A percentile compares a stretch with the other conserved stretches of the same genome.
These are phyloP conservation scores for Crematogaster levior DNA, from an alignment of 2,888 invertebrate species.

Conservation along the genomic window DNA sequence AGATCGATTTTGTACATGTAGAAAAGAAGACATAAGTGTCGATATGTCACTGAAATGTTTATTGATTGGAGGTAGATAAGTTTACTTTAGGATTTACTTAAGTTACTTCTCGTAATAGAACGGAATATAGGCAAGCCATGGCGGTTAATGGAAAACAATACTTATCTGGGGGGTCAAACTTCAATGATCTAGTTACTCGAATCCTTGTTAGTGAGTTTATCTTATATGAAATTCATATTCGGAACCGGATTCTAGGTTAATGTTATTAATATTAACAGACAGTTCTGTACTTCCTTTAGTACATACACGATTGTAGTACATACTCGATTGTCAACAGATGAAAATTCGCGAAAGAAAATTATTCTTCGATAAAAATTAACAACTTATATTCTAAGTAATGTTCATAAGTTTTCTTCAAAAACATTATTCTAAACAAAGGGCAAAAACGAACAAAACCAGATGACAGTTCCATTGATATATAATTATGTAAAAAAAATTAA, in stretches of 20 bases:
- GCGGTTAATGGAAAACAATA: conserved; percentile 22
- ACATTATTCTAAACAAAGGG: too few relatives aligned
- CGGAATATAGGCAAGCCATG: neutral
- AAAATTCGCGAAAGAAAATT: conserved; percentile 3
- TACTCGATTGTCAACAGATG: neutral
- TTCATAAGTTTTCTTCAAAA: too few relatives aligned
- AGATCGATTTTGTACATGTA: neutral
- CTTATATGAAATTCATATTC: conserved; percentile 2
- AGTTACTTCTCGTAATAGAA: neutral
- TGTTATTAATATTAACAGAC: neutral
- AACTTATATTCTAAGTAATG: too few relatives aligned
- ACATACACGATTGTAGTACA: too few relatives aligned
- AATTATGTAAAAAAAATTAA: too few relatives aligned
- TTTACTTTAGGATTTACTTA: conserved; percentile 16
- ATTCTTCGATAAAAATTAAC: neutral
- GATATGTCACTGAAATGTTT: neutral
- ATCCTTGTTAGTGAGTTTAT: neutral
- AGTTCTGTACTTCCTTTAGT: neutral
- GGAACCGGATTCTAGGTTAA: neutral
- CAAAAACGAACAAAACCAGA: too few relatives aligned
- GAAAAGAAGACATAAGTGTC: neutral
- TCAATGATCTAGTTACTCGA: neutral
- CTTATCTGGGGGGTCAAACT: neutral
- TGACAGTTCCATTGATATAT: too few relatives aligned
- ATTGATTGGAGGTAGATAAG: conserved; percentile 21